Base-by-base conservation (phyloP, 2,888 invertebrate genomes). In the Leptopilina drosophilae region DNA sequence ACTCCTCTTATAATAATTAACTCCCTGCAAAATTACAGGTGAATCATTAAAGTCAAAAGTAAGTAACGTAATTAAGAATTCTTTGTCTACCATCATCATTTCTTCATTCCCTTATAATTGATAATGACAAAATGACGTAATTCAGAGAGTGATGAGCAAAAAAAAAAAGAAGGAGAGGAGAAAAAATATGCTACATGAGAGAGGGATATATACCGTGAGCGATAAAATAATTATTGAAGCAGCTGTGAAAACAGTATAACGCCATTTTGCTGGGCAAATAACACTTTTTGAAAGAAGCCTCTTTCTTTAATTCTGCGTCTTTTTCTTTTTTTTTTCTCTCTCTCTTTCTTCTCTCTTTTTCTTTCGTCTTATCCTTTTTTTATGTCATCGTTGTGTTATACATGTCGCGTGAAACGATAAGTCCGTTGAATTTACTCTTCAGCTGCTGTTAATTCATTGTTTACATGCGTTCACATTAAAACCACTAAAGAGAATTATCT, bases 231-330 rank as follows among this genome's bases (percentile, higher is more conserved):
- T 40, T n/a, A 82, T 82, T 82, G 78, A 82, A 80, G 78, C 82
- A 83, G 82, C 82, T 83, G 78, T 83, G 78, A 80, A 82, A 82
- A 83, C 78, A 82, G 78, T 78, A 78, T 78, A 26, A 53, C 26
- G 11, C 12, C 3, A 49, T 53, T 53, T 8, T 42, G 33, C 8
- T 26, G 56, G 9, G 42, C 56, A 73, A 73, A 56, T 73, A 73
- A 9, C 73, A 73, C 56, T 56, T 73, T 62, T 73, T 56, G n/a
- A 42, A 56, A 56, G 56, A 76, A 53, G 77, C 65, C 49, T 49
- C 49, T 49, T 12, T 49, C 49, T 49, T 33, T 33, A 33, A 33
- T 33, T 33, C 33, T 33, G 33, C 5, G 4, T 33, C 33, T 33
- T 33, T 33, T 33, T 33, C 5, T 33, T 5, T 33, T 3, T 33